These are phyloP conservation scores for Tachysurus vachellii DNA, from an alignment of 2,113 vertebrate species.

Conservation along the genomic window DNA sequence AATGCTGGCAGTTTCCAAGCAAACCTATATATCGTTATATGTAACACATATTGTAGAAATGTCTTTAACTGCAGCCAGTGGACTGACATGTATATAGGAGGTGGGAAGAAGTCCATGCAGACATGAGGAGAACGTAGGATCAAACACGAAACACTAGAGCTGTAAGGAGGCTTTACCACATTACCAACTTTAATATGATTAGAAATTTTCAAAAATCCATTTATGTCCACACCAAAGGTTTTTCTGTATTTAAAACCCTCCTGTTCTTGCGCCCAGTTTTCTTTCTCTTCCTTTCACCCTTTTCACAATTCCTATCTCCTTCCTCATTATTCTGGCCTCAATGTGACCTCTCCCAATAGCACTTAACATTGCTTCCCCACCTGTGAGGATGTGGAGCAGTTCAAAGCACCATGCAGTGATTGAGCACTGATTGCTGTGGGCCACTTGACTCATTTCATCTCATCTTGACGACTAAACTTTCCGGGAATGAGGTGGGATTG, in stretches of 20 bases:
- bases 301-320: constrained; percentile 18
- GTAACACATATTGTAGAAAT: too few species aligned
- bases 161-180: not conserved
- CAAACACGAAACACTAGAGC: not conserved
- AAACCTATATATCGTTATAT: not conserved
- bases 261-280: not conserved
- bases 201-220: not conserved
- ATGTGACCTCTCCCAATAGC: constrained; percentile 64
- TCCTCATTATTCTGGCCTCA: constrained; percentile 58
- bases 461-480: constrained; percentile 60
- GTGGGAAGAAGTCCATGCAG: not conserved
- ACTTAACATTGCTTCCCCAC: constrained; percentile 66
- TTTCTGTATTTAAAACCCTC: not conserved
- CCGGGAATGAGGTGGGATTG: constrained; percentile 43
- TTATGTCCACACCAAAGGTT: not conserved
- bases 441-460: constrained; percentile 69
- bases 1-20: not conserved
- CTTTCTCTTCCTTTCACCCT: not conserved
- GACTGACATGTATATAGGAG: not conserved
- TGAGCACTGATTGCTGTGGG: constrained; percentile 66
- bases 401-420: constrained; percentile 65
- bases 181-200: not conserved
- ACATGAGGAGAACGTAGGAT: not conserved
- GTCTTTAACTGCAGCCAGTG: not conserved
- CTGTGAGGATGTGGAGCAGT: constrained; percentile 67